Conservation (phyloP, 2,888 invertebrate species). For the Auanema sp. region DNA sequence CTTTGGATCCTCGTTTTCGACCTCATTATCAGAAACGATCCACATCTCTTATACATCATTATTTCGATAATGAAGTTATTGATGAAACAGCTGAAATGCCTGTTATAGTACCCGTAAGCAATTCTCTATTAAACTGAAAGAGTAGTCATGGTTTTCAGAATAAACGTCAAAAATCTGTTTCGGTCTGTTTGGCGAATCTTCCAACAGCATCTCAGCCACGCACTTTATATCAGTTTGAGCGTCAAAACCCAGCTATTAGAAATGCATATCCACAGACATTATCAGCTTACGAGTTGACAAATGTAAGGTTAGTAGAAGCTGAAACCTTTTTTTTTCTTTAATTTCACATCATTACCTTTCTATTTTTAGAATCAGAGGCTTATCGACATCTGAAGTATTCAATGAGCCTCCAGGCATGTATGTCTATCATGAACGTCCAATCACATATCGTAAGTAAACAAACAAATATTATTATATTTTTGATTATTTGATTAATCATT, state of each 20-base stretch:
- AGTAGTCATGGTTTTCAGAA: too few species aligned
- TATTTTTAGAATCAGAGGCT: slow-evolving; percentile 12
- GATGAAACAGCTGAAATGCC: too few species aligned
- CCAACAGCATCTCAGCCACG: slow-evolving; percentile 13
- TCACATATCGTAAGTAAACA: slow-evolving; percentile 12
- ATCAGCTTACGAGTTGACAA: slow-evolving; percentile 15
- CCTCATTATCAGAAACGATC: too few species aligned
- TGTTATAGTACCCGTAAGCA: too few species aligned
- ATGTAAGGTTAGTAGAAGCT: slow-evolving; percentile 8
- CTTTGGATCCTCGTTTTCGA: too few species aligned
- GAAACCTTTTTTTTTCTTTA: not conserved
- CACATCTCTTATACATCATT: too few species aligned
- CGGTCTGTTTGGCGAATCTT: slow-evolving; percentile 14
- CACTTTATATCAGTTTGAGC: slow-evolving; percentile 16
- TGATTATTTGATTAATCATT: not conserved
- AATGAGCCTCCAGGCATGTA: slow-evolving; percentile 20
- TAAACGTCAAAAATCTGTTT: slow-evolving; percentile 14
- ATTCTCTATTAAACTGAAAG: too few species aligned
- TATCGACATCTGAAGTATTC: slow-evolving; percentile 21
- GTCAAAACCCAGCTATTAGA: slow-evolving; percentile 6
- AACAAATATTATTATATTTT: too few species aligned
- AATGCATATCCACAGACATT: slow-evolving; percentile 15
- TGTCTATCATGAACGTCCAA: slow-evolving; percentile 15
- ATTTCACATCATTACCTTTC: not conserved
- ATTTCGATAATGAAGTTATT: too few species aligned